Evolutionary conservation across 2,888 invertebrate species (phyloP).

Genomic region (Nineta flava): DNA sequence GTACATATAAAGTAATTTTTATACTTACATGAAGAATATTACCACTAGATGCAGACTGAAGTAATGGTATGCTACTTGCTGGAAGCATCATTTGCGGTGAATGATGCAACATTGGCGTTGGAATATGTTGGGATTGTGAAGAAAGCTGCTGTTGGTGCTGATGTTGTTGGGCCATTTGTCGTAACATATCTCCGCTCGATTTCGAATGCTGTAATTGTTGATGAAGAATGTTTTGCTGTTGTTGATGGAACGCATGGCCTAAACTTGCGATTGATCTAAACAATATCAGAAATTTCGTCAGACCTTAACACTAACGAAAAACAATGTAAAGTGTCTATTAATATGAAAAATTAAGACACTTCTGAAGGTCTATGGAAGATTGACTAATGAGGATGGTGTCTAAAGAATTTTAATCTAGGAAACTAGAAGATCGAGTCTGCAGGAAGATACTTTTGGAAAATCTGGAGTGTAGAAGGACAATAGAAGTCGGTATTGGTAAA

Average conservation of each 20-base stretch:
- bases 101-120: not conserved
- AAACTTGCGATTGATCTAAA: slow-evolving; percentile 15
- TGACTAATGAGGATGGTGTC: too few relatives aligned
- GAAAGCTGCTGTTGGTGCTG: slow-evolving; percentile 19
- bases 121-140: not conserved
- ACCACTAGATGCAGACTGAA: slow-evolving; percentile 45
- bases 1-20: not conserved
- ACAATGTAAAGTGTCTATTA: too few relatives aligned
- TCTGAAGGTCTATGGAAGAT: too few relatives aligned
- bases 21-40: slow-evolving; percentile 39
- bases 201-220: slow-evolving; percentile 29
- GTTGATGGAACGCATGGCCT: slow-evolving; percentile 21
- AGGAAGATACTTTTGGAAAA: too few relatives aligned
- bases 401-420: too few relatives aligned
- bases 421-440: too few relatives aligned
- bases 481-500: too few relatives aligned
- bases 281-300: too few relatives aligned
- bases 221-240: slow-evolving; percentile 20
- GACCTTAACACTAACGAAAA: too few relatives aligned
- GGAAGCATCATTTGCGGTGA: slow-evolving; percentile 12
- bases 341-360: too few relatives aligned
- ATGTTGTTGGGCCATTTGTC: slow-evolving; percentile 32
- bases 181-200: slow-evolving; percentile 50
- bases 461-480: too few relatives aligned
- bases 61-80: slow-evolving; percentile 28